Base-by-base conservation (phyloP, 2,888 invertebrate genomes). In the Nomada ruficornis region DNA sequence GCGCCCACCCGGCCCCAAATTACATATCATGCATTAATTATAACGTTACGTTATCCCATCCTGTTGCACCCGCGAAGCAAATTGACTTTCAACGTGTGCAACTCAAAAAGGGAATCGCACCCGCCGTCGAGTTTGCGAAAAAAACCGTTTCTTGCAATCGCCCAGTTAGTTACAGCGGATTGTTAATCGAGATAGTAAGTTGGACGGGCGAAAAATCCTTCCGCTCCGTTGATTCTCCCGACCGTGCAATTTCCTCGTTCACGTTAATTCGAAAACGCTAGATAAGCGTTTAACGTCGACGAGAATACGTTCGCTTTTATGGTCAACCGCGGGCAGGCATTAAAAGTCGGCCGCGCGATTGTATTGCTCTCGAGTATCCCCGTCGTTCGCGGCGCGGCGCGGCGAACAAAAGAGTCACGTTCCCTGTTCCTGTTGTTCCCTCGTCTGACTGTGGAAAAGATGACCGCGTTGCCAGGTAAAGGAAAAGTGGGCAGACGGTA, bases 11-110 rank as follows among this genome's bases (percentile, higher is more conserved):
- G 57, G 44, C 54, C 77, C 77, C 80, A 72, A 79, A 80, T 82
- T 77, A 70, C 75, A 68, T 68, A 63, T 71, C 78, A 60, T 65
- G 83, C 80, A 85, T 86, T 85, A 80, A 83, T 83, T 85, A 78
- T 72, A 78, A 83, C 71, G 63, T 76, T 63, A 74, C 76, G 69
- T 77, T 75, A 76, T 82, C 80, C 77, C 70, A 65, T 71, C 64
- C 57, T 72, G 70, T 60, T 74, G 65, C 73, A 77, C 75, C 74
- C 79, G 68, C 69, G 36, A 69, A 85, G 85, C 62, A 85, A 84
- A 75, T 69, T 75, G 20, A 50, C 50, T 71, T 71, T 50, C 4
- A n/a, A 59, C 18, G 29, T 36, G 18, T 36, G 36, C 47, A 26
- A 18, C 26, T 52, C 26, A 62, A 47, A 62, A 62, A 13, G 5